Evolutionary conservation across 2,888 invertebrate species (phyloP).

Genomic region (Mimas tiliae): DNA sequence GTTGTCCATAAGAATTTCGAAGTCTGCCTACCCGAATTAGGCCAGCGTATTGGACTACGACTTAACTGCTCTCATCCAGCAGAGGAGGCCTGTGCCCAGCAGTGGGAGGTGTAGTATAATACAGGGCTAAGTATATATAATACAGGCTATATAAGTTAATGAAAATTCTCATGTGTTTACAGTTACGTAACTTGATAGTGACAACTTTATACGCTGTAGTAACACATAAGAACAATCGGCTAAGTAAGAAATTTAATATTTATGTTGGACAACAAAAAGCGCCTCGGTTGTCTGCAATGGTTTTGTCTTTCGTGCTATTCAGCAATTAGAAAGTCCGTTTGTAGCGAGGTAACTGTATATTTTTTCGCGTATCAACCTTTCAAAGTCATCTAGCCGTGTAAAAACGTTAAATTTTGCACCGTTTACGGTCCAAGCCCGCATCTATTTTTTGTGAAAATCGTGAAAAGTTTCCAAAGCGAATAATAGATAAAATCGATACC

Average conservation of each 20-base stretch:
- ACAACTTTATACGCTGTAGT: not conserved
- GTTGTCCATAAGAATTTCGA: no score
- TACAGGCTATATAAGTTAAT: no score
- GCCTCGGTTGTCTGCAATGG: conserved; percentile 7
- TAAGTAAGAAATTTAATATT: conserved; percentile 16
- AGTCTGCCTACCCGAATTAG: no score
- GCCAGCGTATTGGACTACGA: no score
- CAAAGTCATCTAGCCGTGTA: conserved; percentile 36
- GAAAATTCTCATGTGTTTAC: no score
- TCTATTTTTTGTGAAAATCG: conserved; percentile 13
- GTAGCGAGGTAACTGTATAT: conserved; percentile 46
- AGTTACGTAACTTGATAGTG: not conserved
- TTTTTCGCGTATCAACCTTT: conserved; percentile 51
- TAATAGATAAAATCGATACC: not conserved
- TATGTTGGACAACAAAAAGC: conserved; percentile 17
- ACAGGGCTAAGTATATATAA: no score
- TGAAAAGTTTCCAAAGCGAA: not conserved
- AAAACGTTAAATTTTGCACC: conserved; percentile 30
- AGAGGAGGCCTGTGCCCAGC: no score
- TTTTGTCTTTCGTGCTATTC: conserved; percentile 26
- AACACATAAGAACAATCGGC: not conserved
- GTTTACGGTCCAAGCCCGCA: conserved; percentile 10
- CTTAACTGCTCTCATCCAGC: no score
- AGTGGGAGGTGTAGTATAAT: no score
- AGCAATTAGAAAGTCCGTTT: conserved; percentile 49